Evolutionary conservation across 2,888 invertebrate species (phyloP).

Genomic region (Ennomos erosarius): DNA sequence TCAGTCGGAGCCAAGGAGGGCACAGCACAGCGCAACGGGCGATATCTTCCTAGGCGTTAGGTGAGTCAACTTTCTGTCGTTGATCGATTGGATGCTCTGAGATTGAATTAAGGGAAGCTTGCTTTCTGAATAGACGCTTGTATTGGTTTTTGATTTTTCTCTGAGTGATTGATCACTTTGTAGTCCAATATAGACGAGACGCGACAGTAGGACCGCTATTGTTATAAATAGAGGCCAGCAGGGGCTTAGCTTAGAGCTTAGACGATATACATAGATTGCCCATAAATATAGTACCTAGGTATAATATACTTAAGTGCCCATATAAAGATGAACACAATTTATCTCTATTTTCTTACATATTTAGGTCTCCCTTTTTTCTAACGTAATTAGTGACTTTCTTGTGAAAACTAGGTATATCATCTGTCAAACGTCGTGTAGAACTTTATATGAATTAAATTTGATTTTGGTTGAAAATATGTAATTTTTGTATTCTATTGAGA

Average conservation of each 20-base stretch:
- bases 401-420: too few species aligned
- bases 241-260: too few species aligned
- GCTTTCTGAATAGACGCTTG: constrained; percentile 26
- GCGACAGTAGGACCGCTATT: background rate
- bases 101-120: constrained; percentile 26
- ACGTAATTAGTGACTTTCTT: too few species aligned
- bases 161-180: constrained; percentile 19
- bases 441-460: too few species aligned
- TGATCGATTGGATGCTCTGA: constrained; percentile 24
- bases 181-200: constrained; percentile 4
- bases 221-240: constrained; percentile 4
- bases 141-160: constrained; percentile 29
- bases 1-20: constrained; percentile 59
- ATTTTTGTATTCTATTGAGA: constrained; percentile 11
- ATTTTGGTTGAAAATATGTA: background rate
- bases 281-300: too few species aligned
- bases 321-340: too few species aligned
- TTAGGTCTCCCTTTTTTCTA: too few species aligned
- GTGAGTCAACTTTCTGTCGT: constrained; percentile 32
- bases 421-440: too few species aligned
- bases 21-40: constrained; percentile 54
- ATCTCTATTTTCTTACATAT: too few species aligned
- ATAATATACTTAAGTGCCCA: too few species aligned
- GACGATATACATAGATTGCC: too few species aligned
- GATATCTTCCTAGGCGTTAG: constrained; percentile 53